Base-by-base conservation (phyloP, 1,140 invertebrate species). In the Drosophila subobscura region DNA sequence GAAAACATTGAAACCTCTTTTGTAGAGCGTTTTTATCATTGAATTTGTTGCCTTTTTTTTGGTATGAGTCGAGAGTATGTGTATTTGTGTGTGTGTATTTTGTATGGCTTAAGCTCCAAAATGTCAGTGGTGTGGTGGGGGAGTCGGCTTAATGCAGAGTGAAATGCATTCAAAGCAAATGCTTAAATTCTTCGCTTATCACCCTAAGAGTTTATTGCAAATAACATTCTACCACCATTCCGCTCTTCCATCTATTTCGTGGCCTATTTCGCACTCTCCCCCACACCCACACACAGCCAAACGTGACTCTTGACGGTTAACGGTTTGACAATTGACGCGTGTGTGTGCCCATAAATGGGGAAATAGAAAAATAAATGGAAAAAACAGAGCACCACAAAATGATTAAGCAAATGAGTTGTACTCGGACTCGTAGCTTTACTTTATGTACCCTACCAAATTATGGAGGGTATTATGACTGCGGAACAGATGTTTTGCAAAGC, bases 1-100 rank as follows among this genome's bases (percentile, higher is more conserved):
- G 64, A 77, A 76, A 81, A 78, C 78, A 85, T 85, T 85, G 80
- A 85, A 86, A 86, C 83, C 83, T 86, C 83, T 89, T 86, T 83
- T 80, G 81, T 84, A 67, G 71, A 89, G 78, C 73, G 55, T 64
- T 72, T 86, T 86, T 88, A 85, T 86, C 71, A 81, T 83, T 83
- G 79, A 75, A 37, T 37, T 12, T 37, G 10, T 37, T 12, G 10
- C 25, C 66, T 71, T 46, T 40, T 25, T 47, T 22, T 46, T 37
- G 47, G 33, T 37, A 12, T 10, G 33, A 37, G 1, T 37, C 53
- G 49, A 44, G 25, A 42, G 53, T 56, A 10, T 49, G 12, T 65
- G 12, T 16, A 40, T 57, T 29, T 61, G 1, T 44, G 33, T 47
- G 16, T 45, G 45, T 59, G 47, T 49, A 29, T 16, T 22, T 60